Evolutionary conservation across 2,888 invertebrate genomes (phyloP).

Genomic region (Gymnosoma rotundatum): DNA sequence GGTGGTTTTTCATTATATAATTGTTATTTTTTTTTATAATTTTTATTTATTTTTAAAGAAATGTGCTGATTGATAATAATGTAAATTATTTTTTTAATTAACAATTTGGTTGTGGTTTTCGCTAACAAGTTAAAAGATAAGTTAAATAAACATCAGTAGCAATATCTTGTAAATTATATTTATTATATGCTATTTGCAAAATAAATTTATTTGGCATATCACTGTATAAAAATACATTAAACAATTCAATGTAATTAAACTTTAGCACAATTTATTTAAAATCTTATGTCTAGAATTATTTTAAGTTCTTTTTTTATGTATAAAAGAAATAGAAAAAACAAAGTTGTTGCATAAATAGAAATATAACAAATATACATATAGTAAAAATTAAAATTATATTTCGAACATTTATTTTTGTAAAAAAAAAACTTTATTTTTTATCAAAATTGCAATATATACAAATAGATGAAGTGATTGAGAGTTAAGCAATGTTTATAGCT

Average conservation of each 20-base stretch:
- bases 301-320: conserved; percentile 29
- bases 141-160: conserved; percentile 1
- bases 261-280: conserved; percentile 62
- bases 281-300: conserved; percentile 23
- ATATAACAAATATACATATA: neutral
- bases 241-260: conserved; percentile 46
- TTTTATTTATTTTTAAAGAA: conserved; percentile 15
- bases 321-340: neutral
- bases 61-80: conserved; percentile 37
- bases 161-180: conserved; percentile 36
- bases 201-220: conserved; percentile 54
- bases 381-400: neutral
- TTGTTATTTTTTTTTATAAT: conserved; percentile 16
- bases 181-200: conserved; percentile 13
- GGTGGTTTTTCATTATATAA: conserved; percentile 31
- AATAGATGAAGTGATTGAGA: neutral
- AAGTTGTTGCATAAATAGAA: conserved; percentile 1
- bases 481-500: no score
- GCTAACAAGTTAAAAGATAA: conserved; percentile 36
- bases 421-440: neutral
- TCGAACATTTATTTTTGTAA: neutral
- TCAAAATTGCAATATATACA: neutral
- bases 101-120: conserved; percentile 62
- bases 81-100: conserved; percentile 33
- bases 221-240: conserved; percentile 49